Evolutionary conservation across 1,140 invertebrate genomes (phyloP), one percentile per base, ranked within the genome.

Genomic region (Asobara japonica): DNA sequence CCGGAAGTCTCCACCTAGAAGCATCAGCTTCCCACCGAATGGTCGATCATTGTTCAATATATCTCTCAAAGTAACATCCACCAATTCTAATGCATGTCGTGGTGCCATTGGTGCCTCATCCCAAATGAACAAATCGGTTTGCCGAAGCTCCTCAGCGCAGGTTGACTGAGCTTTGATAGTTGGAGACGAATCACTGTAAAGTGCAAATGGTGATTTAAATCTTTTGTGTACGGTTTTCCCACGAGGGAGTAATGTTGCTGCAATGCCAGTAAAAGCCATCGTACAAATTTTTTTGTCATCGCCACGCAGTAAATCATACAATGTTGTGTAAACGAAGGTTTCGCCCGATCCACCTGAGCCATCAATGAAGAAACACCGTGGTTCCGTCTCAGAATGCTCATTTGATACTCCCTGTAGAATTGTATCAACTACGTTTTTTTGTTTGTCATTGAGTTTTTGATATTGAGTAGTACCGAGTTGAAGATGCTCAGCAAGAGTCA

Each of bases 91-190:
- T 22, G 51, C 51, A 25, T 56, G 51, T 56, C 22, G n/a, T 4
- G 51, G 51, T 56, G 51, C 16, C 51, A 56, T 56, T 56, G 51
- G 51, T 25, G 18, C n/a, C n/a, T n/a, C n/a, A n/a, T n/a, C n/a
- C n/a, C n/a, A n/a, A n/a, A n/a, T n/a, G n/a, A n/a, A n/a, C 6
- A 56, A 8, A 25, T 56, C 22, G 6, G 13, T 25, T 8, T 25
- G 20, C 20, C 51, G 20, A 20, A 20, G 20, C 6, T 56, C 1
- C 8, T 56, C 51, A 8, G 51, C 51, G 3, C 25, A 16, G 10
- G 4, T 20, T 22, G 51, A 56, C 20, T 56, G 51, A 22, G 51
- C 22, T 20, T 56, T 56, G 0, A 56, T 56, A 56, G 51, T 56
- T 25, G 8, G 13, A 7, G 51, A 56, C 4, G 51, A 56, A 20